These are phyloP conservation scores for Acestrorhynchus altus DNA, from an alignment of 2,797 vertebrate species.

Conservation along the genomic window DNA sequence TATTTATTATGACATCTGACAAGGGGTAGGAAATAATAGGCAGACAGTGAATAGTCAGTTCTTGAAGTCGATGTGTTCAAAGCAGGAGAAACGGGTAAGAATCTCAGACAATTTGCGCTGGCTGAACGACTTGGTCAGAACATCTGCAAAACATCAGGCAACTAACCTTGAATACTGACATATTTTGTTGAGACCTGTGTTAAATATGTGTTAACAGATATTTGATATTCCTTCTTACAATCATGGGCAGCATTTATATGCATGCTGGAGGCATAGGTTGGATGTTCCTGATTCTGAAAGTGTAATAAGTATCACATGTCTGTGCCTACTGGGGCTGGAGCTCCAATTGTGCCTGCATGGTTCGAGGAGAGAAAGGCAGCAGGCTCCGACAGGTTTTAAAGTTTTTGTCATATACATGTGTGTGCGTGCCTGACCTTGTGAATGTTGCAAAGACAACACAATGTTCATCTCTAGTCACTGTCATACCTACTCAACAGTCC, in stretches of 20 bases:
- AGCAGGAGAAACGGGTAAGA: too few relatives aligned
- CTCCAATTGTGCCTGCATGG: not conserved
- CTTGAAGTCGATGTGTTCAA: too few relatives aligned
- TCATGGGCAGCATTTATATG: not conserved
- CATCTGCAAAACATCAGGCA: too few relatives aligned
- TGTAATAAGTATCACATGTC: slow-evolving; percentile 10
- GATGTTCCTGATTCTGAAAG: not conserved
- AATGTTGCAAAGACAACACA: not conserved
- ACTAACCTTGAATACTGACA: too few relatives aligned
- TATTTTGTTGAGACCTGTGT: too few relatives aligned
- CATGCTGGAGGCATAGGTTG: not conserved
- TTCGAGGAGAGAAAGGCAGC: not conserved
- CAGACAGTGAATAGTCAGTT: too few relatives aligned
- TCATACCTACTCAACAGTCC: slow-evolving; percentile 5
- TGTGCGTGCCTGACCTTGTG: slow-evolving; percentile 2
- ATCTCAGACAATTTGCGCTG: too few relatives aligned
- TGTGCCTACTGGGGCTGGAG: not conserved
- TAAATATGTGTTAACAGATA: not conserved
- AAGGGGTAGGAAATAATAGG: too few relatives aligned
- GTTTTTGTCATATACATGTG: slow-evolving; percentile 11
- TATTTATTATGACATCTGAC: too few relatives aligned
- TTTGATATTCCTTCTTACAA: not conserved
- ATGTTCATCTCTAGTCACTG: not conserved
- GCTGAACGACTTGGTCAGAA: too few relatives aligned
- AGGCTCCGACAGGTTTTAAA: slow-evolving; percentile 19